These are phyloP conservation scores for Tanypteryx hageni DNA, from an alignment of 2,888 invertebrate species.

Conservation along the genomic window DNA sequence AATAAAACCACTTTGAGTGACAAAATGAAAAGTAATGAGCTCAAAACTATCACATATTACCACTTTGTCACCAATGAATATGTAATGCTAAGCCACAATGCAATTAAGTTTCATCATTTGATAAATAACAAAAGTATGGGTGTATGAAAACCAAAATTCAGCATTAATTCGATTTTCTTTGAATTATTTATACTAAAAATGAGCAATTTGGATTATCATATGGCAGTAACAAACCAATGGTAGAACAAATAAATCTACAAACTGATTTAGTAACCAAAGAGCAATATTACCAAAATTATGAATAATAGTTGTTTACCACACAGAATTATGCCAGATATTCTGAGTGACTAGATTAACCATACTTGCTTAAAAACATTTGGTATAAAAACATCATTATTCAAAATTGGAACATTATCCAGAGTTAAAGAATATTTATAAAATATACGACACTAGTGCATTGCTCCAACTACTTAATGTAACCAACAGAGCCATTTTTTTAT, in stretches of 20 bases:
- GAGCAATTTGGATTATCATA: not conserved
- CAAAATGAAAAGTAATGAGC: not conserved
- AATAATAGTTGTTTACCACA: not conserved
- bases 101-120: not conserved
- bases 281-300: not conserved
- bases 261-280: not conserved
- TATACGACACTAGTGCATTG: not conserved
- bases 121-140: not conserved
- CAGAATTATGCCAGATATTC: not conserved
- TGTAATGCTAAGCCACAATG: not conserved
- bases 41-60: too few relatives aligned
- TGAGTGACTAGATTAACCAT: not conserved
- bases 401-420: conserved; percentile 13
- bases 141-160: not conserved
- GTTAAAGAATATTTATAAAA: conserved; percentile 27
- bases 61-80: too few relatives aligned
- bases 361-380: conserved; percentile 32
- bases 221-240: not conserved
- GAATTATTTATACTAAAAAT: not conserved
- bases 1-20: not conserved
- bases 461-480: conserved; percentile 27
- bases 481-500: conserved; percentile 35
- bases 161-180: too few relatives aligned
- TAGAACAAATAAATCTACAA: not conserved
- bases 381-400: conserved; percentile 28